Conservation (phyloP, 1,140 invertebrate species). For the Bombus cullumanus region DNA sequence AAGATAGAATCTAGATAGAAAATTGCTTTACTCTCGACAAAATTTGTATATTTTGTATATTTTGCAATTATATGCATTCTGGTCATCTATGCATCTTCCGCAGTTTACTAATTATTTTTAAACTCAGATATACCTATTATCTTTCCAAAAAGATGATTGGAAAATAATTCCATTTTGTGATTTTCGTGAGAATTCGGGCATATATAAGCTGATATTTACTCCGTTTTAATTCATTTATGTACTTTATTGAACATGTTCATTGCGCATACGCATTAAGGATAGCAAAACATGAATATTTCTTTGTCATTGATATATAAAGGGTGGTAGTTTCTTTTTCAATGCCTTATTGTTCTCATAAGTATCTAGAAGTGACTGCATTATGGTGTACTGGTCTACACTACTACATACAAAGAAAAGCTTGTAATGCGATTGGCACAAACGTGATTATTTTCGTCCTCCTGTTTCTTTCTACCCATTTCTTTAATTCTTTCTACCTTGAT, state of each 20-base stretch:
- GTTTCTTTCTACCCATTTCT: not conserved
- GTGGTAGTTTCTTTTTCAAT: not conserved
- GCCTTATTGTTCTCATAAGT: not conserved
- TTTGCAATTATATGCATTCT: no score
- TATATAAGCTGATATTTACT: no score
- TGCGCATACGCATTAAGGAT: not conserved
- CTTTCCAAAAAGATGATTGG: no score
- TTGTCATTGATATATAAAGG: no score
- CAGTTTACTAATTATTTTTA: no score
- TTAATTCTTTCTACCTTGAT: not conserved
- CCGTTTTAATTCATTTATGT: not conserved
- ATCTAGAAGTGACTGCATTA: not conserved
- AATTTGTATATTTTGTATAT: not conserved
- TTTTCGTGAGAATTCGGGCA: no score
- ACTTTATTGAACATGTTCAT: not conserved
- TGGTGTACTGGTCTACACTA: not conserved
- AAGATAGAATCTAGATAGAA: not conserved
- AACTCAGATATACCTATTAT: no score
- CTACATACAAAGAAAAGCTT: not conserved
- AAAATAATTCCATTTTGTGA: no score
- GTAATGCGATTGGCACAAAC: constrained; percentile 23
- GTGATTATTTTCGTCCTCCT: constrained; percentile 29
- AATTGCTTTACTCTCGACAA: not conserved
- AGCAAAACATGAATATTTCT: no score
- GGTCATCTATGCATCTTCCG: no score